These are phyloP conservation scores for Hydrolagus affinis DNA, from an alignment of 2,113 vertebrate species.

Conservation along the genomic window DNA sequence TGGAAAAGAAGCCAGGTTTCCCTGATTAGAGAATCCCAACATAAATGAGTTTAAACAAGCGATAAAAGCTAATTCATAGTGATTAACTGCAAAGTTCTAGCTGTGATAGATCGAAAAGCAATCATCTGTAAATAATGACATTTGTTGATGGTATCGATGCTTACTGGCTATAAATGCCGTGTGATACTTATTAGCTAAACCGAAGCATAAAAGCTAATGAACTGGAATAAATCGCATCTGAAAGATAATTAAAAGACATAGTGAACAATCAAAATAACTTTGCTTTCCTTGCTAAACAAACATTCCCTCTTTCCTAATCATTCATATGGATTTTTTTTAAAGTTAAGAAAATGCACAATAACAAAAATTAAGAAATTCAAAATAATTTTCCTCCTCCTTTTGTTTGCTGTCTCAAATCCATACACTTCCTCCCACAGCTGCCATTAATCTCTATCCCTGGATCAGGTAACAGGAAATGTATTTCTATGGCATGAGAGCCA, in stretches of 20 bases:
- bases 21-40: neutral
- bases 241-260: conserved; percentile 28
- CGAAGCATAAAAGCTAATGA: conserved; percentile 31
- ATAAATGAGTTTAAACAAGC: neutral
- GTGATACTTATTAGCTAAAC: conserved; percentile 12
- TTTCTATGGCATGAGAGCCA: neutral
- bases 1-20: no score
- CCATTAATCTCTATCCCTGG: neutral
- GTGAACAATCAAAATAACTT: conserved; percentile 3
- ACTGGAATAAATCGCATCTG: conserved; percentile 1
- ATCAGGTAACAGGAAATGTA: neutral
- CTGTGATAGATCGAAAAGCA: conserved; percentile 13
- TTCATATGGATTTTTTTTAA: neutral
- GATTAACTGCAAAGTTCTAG: conserved; percentile 14
- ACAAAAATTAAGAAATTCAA: neutral
- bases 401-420: neutral
- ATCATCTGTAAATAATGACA: conserved; percentile 10
- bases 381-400: neutral
- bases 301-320: neutral
- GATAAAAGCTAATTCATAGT: conserved; percentile 5
- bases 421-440: neutral
- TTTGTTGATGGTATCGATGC: neutral
- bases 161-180: conserved; percentile 13
- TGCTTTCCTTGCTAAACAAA: neutral
- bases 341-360: no score